Base-by-base conservation (phyloP, 2,113 vertebrate species). In the Perca flavescens region DNA sequence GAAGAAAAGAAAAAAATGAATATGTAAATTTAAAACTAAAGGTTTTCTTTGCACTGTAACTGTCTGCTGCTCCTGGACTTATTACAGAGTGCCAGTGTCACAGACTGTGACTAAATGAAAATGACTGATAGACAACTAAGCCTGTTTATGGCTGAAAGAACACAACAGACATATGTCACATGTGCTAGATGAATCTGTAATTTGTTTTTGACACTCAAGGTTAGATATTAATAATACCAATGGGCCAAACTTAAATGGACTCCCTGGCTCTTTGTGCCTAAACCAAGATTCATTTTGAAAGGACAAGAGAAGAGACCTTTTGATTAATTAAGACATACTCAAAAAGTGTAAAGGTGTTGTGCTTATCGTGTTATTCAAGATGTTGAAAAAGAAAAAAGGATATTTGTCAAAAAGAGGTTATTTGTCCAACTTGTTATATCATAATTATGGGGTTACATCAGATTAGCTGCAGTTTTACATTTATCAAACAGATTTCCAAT, bases 221-320 rank as follows among this genome's bases (percentile, higher is more conserved):
- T 61, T 28, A 60, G 60, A 79, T 86, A 49, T 86, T 77, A 77
- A 80, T 83, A 80, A 74, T 54, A 61, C 65, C 84, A 84, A 84
- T 65, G 36, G 66, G 15, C 28, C 34, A 67, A 60, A 77, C 80
- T 70, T 66, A 66, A 49, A 82, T 72, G 46, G 22, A 75, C 53
- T 31, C 40, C 54, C 19, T 3, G n/a, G 25, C 34, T 58, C 56
- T 73, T 64, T 84, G 62, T 74, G 43, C 36, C 5, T 14, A 1
- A 52, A n/a, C 46, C 34, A 49, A 49, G 53, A 58, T 52, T 73
- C 3, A 25, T 17, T 62, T 40, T 74, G 34, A 74, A 64, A 49
- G 61, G 60, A 56, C 36, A 74, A 70, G 25, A 71, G 61, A 21
- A 49, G 16, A 77, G n/a, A 43, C 54, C 53, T 54, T 47, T 52